These are phyloP conservation scores for Laterallus jamaicensis DNA, from an alignment of 2,113 vertebrate species.

Conservation along the genomic window DNA sequence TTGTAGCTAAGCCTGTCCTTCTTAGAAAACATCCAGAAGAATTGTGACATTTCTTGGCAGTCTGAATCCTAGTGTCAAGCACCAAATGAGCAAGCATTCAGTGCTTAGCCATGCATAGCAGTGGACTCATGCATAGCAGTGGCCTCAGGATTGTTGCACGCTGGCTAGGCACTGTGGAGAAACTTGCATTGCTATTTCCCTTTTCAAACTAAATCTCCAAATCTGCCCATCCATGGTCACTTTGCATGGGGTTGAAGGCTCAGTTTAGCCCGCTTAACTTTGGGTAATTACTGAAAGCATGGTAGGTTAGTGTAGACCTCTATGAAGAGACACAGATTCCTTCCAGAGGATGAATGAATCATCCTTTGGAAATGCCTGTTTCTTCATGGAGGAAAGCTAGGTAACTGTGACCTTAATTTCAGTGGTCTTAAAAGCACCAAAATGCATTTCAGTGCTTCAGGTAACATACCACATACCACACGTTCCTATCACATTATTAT, in stretches of 20 bases:
- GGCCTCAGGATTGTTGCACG: neutral
- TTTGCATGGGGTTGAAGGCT: neutral
- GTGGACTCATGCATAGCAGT: neutral
- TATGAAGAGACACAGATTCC: neutral
- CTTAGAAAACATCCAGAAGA: neutral
- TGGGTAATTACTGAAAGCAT: neutral
- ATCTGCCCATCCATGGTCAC: neutral
- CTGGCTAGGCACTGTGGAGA: neutral
- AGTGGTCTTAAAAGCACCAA: neutral
- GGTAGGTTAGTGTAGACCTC: neutral
- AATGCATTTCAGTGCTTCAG: neutral
- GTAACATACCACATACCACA: neutral
- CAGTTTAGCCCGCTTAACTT: neutral
- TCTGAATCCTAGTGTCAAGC: neutral
- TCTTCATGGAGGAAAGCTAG: neutral
- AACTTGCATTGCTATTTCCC: neutral
- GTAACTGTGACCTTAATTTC: neutral
- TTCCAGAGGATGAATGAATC: neutral
- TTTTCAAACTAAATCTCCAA: neutral
- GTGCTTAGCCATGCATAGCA: slow-evolving; percentile 9
- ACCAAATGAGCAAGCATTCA: neutral
- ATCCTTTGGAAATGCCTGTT: neutral
- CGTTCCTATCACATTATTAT: neutral
- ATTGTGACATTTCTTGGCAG: slow-evolving; percentile 28
- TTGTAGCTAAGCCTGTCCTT: slow-evolving; percentile 12